These are phyloP conservation scores for Erebia ligea DNA, from an alignment of 2,888 invertebrate species.

Conservation along the genomic window DNA sequence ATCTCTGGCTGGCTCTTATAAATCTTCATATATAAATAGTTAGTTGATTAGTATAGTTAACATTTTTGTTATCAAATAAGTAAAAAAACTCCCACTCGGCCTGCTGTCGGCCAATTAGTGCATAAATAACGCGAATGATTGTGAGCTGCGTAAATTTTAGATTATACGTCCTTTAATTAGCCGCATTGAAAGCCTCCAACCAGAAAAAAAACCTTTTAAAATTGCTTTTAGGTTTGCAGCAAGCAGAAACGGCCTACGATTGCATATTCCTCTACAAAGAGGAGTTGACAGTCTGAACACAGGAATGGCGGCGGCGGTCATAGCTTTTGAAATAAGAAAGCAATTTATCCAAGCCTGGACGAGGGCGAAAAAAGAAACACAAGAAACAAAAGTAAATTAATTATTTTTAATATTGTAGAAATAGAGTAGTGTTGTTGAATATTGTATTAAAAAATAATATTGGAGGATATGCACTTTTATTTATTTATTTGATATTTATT, in stretches of 20 bases:
- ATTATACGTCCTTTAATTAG: too few species aligned
- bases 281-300: constrained; percentile 93
- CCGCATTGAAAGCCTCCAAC: too few species aligned
- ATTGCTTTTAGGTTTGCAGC: constrained; percentile 78
- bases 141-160: too few species aligned
- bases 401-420: constrained; percentile 6
- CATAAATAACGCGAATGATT: too few species aligned
- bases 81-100: too few species aligned
- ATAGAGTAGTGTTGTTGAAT: neutral
- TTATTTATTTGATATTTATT: neutral
- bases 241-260: constrained; percentile 82
- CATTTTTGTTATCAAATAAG: too few species aligned
- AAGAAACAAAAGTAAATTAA: constrained; percentile 48
- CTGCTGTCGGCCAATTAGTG: too few species aligned
- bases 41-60: too few species aligned
- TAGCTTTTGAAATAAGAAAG: constrained; percentile 92
- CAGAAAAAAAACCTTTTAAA: neutral
- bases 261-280: constrained; percentile 91
- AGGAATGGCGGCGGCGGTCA: constrained; percentile 91
- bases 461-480: constrained; percentile 4
- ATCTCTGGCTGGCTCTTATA: too few species aligned
- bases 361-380: constrained; percentile 54
- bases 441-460: neutral
- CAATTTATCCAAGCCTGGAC: constrained; percentile 79
- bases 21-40: too few species aligned